These are phyloP conservation scores for Brachylomia viminalis DNA, from an alignment of 2,888 invertebrate species.

Conservation along the genomic window DNA sequence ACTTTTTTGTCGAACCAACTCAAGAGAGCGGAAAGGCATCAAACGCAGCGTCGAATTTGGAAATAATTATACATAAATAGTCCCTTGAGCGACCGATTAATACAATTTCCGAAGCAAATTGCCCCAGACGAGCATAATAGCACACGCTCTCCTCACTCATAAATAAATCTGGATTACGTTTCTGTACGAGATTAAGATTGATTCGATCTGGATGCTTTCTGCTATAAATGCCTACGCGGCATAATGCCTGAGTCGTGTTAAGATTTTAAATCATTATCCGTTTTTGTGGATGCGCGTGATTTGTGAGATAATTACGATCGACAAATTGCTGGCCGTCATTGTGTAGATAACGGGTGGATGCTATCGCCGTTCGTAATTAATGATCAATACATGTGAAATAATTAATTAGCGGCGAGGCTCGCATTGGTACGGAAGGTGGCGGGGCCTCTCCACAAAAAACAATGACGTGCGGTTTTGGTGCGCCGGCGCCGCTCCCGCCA, in stretches of 20 bases:
- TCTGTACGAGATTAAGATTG: conserved; percentile 90
- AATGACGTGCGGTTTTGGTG: conserved; percentile 89
- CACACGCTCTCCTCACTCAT: conserved; percentile 89
- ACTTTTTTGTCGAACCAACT: conserved; percentile 90
- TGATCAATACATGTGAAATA: conserved; percentile 90
- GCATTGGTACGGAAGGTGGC: conserved; percentile 82
- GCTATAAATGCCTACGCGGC: conserved; percentile 87
- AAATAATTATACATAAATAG: conserved; percentile 91
- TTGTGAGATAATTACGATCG: conserved; percentile 88
- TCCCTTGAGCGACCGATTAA: conserved; percentile 91
- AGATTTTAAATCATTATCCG: conserved; percentile 86
- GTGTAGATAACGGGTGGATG: conserved; percentile 86
- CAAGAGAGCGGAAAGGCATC: conserved; percentile 91
- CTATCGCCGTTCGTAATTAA: conserved; percentile 87
- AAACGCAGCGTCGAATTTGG: conserved; percentile 90
- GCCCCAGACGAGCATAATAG: conserved; percentile 91
- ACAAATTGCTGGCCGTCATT: conserved; percentile 89
- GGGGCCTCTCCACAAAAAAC: conserved; percentile 88
- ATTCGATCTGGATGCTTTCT: conserved; percentile 89
- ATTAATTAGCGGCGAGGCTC: conserved; percentile 88
- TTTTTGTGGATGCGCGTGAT: conserved; percentile 85
- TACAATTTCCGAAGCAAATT: conserved; percentile 91
- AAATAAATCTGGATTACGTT: conserved; percentile 91
- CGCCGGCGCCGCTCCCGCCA: conserved; percentile 85
- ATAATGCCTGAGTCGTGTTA: conserved; percentile 86